Conservation (phyloP, 2,797 vertebrate genomes). For the Onychomys arenicola region DNA sequence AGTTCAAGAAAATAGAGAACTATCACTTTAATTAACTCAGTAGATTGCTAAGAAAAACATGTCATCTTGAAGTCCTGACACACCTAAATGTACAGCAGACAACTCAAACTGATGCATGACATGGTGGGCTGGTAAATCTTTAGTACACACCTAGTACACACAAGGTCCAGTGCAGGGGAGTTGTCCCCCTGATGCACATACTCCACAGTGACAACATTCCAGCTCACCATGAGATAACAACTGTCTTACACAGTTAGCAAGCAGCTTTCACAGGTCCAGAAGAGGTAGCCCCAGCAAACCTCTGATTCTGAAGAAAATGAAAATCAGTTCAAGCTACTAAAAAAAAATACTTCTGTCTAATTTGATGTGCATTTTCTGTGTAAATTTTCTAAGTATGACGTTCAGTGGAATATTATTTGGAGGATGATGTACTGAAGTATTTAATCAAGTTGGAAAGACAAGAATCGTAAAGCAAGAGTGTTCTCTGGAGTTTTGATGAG, state of each 20-base stretch:
- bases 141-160: neutral
- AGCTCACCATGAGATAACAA: neutral
- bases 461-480: neutral
- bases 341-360: neutral
- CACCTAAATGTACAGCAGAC: neutral
- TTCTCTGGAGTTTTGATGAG: conserved; percentile 7
- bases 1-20: neutral
- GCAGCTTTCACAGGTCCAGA: neutral
- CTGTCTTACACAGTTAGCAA: neutral
- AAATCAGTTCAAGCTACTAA: neutral
- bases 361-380: neutral
- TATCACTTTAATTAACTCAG: neutral
- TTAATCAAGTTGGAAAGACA: neutral
- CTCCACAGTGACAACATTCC: neutral
- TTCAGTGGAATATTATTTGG: neutral
- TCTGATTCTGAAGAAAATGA: neutral
- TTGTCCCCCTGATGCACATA: neutral
- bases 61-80: neutral
- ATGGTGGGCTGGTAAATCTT: neutral
- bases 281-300: neutral
- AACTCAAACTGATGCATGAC: neutral
- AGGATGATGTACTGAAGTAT: neutral
- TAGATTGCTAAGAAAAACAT: neutral
- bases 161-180: neutral
- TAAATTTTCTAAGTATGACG: conserved; percentile 13